Evolutionary conservation across 2,888 invertebrate species (phyloP), one percentile per base, ranked within the genome.

Genomic region (Coenonympha glycerion): DNA sequence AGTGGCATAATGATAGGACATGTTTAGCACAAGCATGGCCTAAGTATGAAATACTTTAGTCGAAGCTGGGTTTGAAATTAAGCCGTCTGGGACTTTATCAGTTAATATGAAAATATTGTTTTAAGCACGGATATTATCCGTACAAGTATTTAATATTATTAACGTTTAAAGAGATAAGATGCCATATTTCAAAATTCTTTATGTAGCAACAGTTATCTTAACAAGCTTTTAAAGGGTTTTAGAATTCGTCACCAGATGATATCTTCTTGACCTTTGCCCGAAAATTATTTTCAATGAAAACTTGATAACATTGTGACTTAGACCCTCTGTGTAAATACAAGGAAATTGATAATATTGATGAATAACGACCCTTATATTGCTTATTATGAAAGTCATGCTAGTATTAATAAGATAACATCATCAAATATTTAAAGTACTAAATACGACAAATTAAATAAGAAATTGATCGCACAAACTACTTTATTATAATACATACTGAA

Each of bases 11-110:
- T 56, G 53, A 56, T 56, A 56, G 49, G 40, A 46, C 54, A 56
- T 56, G 50, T 53, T 56, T 56, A 56, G 53, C 36, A 46, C 45
- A 53, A 56, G 53, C 50, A 56, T 53, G 53, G 48, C 52, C 52
- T 51, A 52, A 55, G 50, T 56, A 34, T 46, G 50, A 50, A 40
- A 48, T 48, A 40, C 52, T 52, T 47, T 31, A 42, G 34, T 34
- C 30, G 40, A 42, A 40, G 40, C 44, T 53, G 47, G 53, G 47
- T 42, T 53, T 44, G 44, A 49, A 52, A 56, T 56, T 49, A 48
- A 53, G 50, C 45, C 24, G 36, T 41, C 39, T 44, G 16, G 13
- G 31, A 15, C 13, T 21, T 21, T n/a, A n/a, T n/a, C n/a, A n/a
- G 31, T 8, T 22, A 44, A 31, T 44, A 44, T 44, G 31, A 44